Evolutionary conservation across 2,113 vertebrate species (phyloP), one percentile per base, ranked within the genome.

Genomic region (Tylochromis polylepis): DNA sequence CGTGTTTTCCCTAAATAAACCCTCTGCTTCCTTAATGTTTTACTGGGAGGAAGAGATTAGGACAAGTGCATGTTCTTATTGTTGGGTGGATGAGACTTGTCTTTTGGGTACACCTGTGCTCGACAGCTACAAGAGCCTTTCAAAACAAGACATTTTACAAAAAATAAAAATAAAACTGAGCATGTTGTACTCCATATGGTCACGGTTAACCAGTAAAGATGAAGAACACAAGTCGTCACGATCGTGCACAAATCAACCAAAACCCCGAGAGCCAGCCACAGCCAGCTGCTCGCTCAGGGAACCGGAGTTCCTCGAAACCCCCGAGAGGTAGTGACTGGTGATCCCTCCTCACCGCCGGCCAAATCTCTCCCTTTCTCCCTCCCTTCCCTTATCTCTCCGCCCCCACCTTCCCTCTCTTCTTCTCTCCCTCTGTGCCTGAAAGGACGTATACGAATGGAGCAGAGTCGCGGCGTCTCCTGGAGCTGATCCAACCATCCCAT

Each of bases 241-340:
- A 77, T 31, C 6, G 27, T 77, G 70, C 46, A 77, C 27, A 51
- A 67, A 65, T 82, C 29, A 51, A 8, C 70, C 70, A 29, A 49
- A 75, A 49, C 2, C 34, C n/a, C 27, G 11, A 2, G 31, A 58
- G 81, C 11, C 67, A 77, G 34, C 34, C 65, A 81, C 86, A 56
- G 31, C 79, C 85, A 89, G 91, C 84, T 91, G 86, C 60, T 80
- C 84, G 34, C 18, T 10, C 55, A 62, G 29, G 12, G 51, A 60
- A 31, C 6, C n/a, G 67, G 83, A 84, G 91, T 85, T 90, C 89
- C 87, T 90, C 67, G 82, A 90, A 91, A 57, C 49, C 81, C 70
- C 79, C 18, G 67, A 65, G 60, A 36, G 58, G 80, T 46, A 85
- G 59, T 31, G 60, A 16, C 77, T 72, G 90, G 84, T 84, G 89